These are phyloP conservation scores for Cylloceria caligata DNA, from an alignment of 2,888 invertebrate genomes.

Conservation along the genomic window DNA sequence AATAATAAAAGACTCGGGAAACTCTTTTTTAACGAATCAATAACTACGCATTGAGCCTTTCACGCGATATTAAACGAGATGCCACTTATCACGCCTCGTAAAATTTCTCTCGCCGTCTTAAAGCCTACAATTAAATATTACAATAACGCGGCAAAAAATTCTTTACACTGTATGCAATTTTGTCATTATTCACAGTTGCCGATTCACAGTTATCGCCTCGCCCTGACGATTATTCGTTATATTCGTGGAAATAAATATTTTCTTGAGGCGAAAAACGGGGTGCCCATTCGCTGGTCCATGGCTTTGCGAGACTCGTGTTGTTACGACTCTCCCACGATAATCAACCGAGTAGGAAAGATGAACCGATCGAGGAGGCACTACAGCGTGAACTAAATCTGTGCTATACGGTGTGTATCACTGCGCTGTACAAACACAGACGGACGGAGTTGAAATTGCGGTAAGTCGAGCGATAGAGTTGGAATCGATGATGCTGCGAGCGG, in stretches of 20 bases:
- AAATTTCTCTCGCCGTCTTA: constrained; percentile 15
- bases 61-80: constrained; percentile 72
- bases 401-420: background rate
- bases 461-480: constrained; percentile 5
- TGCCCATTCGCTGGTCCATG: background rate
- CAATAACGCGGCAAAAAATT: constrained; percentile 76
- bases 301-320: constrained; percentile 62
- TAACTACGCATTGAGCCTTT: constrained; percentile 76
- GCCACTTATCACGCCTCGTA: background rate
- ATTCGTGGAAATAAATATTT: constrained; percentile 14
- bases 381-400: constrained; percentile 26
- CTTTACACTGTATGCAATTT: constrained; percentile 45
- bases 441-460: constrained; percentile 15
- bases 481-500: constrained; percentile 40
- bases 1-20: constrained; percentile 34
- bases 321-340: constrained; percentile 78
- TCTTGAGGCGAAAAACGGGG: background rate
- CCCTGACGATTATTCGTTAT: background rate
- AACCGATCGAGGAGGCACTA: constrained; percentile 27
- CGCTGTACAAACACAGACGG: constrained; percentile 38
- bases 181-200: constrained; percentile 34
- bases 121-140: constrained; percentile 31
- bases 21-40: constrained; percentile 70
- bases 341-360: constrained; percentile 60
- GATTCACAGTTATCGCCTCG: background rate